Conservation (phyloP, 2,888 invertebrate species). For the Cabera pusaria region DNA sequence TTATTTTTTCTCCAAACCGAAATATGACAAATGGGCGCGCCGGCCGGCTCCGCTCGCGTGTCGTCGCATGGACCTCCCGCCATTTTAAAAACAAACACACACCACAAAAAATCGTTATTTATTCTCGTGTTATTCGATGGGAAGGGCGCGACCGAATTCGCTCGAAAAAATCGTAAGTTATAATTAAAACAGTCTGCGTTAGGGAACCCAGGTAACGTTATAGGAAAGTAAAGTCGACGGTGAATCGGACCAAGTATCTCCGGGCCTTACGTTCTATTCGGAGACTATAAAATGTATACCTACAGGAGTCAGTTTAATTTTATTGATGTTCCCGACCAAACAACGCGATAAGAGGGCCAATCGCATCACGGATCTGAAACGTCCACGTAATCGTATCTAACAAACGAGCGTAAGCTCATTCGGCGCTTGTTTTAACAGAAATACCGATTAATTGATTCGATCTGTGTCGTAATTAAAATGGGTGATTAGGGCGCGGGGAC, state of each 20-base stretch:
- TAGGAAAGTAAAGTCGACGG: too few relatives aligned
- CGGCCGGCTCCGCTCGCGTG: slow-evolving; percentile 74
- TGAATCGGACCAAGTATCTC: slow-evolving; percentile 1
- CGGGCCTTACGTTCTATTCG: slow-evolving; percentile 2
- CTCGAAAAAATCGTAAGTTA: slow-evolving; percentile 79
- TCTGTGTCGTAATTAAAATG: slow-evolving; percentile 83
- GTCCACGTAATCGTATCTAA: slow-evolving; percentile 58
- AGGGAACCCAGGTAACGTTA: slow-evolving; percentile 11
- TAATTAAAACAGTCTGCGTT: slow-evolving; percentile 75
- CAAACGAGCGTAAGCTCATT: slow-evolving; percentile 61
- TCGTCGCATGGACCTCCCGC: slow-evolving; percentile 82
- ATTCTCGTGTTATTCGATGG: slow-evolving; percentile 76
- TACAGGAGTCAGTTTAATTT: slow-evolving; percentile 30
- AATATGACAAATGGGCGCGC: slow-evolving; percentile 81
- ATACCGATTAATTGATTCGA: slow-evolving; percentile 83
- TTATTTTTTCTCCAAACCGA: slow-evolving; percentile 77
- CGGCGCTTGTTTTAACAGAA: slow-evolving; percentile 79
- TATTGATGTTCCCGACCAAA: slow-evolving; percentile 46
- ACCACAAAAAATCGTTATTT: slow-evolving; percentile 81
- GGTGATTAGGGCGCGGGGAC: slow-evolving; percentile 80
- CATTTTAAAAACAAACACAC: slow-evolving; percentile 83
- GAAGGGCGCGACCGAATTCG: slow-evolving; percentile 79
- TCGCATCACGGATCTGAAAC: slow-evolving; percentile 54
- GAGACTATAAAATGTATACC: slow-evolving; percentile 20
- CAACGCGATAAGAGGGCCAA: slow-evolving; percentile 59